Evolutionary conservation across 2,113 vertebrate species (phyloP).

Genomic region (Vicugna pacos): DNA sequence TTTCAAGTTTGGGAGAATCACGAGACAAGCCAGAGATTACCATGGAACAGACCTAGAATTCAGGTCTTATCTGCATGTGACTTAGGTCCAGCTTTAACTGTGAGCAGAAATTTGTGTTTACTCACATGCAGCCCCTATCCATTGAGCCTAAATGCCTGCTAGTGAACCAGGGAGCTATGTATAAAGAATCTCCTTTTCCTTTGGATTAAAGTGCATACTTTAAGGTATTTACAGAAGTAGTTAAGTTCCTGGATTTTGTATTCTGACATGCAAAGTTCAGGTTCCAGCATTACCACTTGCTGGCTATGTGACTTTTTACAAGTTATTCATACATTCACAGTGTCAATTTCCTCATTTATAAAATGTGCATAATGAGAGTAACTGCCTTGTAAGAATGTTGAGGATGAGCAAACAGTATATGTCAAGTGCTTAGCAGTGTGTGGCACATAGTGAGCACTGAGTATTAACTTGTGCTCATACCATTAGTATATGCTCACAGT

Average conservation of each 20-base stretch:
- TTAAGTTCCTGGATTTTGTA: neutral
- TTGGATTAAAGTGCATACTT: neutral
- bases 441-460: neutral
- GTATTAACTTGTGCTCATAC: neutral
- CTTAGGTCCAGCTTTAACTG: neutral
- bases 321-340: neutral
- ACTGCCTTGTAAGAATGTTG: neutral
- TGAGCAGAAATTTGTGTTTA: neutral
- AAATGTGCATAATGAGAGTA: neutral
- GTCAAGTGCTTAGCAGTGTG: neutral
- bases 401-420: neutral
- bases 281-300: neutral
- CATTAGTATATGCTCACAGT: neutral
- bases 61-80: neutral
- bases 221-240: neutral
- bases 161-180: neutral
- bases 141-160: neutral
- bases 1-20: neutral
- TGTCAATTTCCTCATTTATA: neutral
- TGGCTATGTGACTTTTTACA: neutral
- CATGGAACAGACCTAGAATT: neutral
- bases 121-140: neutral
- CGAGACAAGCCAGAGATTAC: neutral
- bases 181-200: neutral
- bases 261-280: neutral